Conservation (phyloP, 2,888 invertebrate species). For the Arge pagana region DNA sequence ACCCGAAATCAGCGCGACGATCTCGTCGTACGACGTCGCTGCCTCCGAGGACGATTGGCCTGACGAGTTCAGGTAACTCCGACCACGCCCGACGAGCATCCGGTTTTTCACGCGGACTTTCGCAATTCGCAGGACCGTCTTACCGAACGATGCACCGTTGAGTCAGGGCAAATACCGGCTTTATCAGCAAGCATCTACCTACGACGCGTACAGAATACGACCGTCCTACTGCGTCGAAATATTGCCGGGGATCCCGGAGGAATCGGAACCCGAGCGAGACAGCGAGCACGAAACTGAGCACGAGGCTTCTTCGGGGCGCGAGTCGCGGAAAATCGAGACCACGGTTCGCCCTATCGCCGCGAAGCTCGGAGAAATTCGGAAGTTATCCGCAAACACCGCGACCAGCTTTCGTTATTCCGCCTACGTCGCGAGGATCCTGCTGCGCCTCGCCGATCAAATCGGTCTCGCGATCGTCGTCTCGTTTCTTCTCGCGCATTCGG, state of each 20-base stretch:
- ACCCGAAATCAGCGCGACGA: no score
- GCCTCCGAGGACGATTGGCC: not conserved
- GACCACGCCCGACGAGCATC: no score
- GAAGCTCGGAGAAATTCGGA: no score
- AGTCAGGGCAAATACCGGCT: not conserved
- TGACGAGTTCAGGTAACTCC: no score
- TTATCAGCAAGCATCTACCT: not conserved
- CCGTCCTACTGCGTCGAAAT: conserved; percentile 18
- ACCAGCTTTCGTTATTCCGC: not conserved
- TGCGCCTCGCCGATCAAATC: conserved; percentile 12
- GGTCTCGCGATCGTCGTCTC: conserved; percentile 5
- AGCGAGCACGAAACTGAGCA: not conserved
- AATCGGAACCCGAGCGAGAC: conserved; percentile 12
- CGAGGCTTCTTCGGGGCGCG: no score
- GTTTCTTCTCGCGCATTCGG: conserved; percentile 3
- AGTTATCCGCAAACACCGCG: no score
- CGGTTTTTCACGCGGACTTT: not conserved
- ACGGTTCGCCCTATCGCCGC: no score
- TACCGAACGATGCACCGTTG: not conserved
- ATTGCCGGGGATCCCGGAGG: conserved; percentile 20
- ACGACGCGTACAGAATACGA: conserved; percentile 1
- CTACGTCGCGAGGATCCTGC: conserved; percentile 8
- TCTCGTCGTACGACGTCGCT: no score
- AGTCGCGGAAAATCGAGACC: no score
- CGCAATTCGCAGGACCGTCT: not conserved